Base-by-base conservation (phyloP, 2,797 vertebrate species). In the Pseudomugil tenellus region DNA sequence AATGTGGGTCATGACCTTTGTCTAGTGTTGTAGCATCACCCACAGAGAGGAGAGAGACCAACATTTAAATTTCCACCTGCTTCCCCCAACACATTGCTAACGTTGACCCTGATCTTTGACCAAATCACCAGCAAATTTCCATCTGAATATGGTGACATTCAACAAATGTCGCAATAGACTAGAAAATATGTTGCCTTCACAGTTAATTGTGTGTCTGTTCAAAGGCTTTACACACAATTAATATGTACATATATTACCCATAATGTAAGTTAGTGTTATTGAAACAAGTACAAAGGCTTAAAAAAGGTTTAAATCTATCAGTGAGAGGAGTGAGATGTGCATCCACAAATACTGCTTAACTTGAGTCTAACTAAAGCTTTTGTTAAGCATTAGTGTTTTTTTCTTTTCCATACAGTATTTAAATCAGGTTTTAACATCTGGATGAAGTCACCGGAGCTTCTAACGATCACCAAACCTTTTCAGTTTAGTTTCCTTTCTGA, bases 1-100 rank as follows among this genome's bases (percentile, higher is more conserved):
- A 76, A 62, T 62, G 53, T 39, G 54, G 53, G 48, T 56, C 25
- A 4, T 58, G 67, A 80, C 69, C 37, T 79, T 73, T 67, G 58
- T 37, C 51, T 67, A 60, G 57, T 37, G 54, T 78, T 58, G 28
- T 9, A 13, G 46, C 5, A 13, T 49, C 55, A 35, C 53, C 54
- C 23, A 52, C 39, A 52, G 31, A 10, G 52, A 75, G 62, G 17
- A 68, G 19, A 13, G 29, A 58, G 16, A 43, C 11, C 17, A 14
- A 23, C 32, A 21, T 39, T 49, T 14, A 57, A 17, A 11, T 62
- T 54, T 75, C 46, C 70, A 79, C 70, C 70, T 64, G 59, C 58
- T 35, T 58, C 9, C 58, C 49, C 21, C 28, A 6, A 34, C 17
- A 26, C 10, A 12, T 14, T 11, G 23, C 57, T 32, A n/a, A 34